Conservation (phyloP, 2,113 vertebrate species). For the Malurus cyaneus region DNA sequence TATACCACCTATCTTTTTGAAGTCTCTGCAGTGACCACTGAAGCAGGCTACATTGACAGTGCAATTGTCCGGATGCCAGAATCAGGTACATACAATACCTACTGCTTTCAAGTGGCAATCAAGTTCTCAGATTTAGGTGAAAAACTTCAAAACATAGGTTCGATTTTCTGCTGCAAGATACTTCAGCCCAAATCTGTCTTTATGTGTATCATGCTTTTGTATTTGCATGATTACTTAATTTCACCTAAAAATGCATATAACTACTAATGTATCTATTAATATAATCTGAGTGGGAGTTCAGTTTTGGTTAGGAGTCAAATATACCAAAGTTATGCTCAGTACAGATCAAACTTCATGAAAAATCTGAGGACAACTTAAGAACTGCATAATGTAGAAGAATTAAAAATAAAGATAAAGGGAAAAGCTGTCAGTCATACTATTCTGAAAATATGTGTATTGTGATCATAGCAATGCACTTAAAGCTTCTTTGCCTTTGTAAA, state of each 20-base stretch:
- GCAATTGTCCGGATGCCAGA: slow-evolving; percentile 93
- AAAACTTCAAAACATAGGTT: not conserved
- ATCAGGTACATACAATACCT: slow-evolving; percentile 84
- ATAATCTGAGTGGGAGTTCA: not conserved
- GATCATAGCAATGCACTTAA: not conserved
- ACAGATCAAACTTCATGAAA: not conserved
- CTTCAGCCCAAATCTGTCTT: not conserved
- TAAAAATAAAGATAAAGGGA: not conserved
- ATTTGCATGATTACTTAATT: not conserved
- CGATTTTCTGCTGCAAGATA: not conserved
- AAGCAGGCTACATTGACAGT: slow-evolving; percentile 92
- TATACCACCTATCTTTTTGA: slow-evolving; percentile 95
- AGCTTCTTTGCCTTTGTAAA: not conserved
- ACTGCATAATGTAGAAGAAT: not conserved
- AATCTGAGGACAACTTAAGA: not conserved
- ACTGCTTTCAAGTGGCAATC: not conserved
- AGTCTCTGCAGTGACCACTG: slow-evolving; percentile 93
- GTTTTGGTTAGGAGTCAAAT: not conserved
- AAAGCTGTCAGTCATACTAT: not conserved
- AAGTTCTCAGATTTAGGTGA: not conserved
- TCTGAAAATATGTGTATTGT: not conserved
- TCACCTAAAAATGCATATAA: not conserved
- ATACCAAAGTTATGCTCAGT: not conserved
- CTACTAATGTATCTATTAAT: not conserved
- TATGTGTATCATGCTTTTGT: not conserved